These are phyloP conservation scores for Darevskia nairensis DNA, from an alignment of 2,797 vertebrate species.

Conservation along the genomic window DNA sequence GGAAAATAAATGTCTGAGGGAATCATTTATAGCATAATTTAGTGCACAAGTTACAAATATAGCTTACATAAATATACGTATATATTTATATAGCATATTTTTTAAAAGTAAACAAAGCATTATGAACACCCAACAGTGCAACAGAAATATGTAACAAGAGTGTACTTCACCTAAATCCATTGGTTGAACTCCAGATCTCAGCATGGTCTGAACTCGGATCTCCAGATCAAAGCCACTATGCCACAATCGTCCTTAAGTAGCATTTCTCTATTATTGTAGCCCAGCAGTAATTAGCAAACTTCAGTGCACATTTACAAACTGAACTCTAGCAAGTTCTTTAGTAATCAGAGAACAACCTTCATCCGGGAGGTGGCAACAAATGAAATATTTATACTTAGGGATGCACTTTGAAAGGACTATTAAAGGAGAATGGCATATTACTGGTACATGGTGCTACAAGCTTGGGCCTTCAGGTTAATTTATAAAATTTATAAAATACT, in stretches of 20 bases:
- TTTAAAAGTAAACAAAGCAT: neutral
- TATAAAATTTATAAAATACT: too few relatives aligned
- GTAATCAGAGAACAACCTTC: neutral
- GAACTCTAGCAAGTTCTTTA: neutral
- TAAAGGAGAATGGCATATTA: neutral
- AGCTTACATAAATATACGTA: too few relatives aligned
- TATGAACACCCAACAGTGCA: neutral
- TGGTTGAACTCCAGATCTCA: neutral
- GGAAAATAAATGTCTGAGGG: too few relatives aligned
- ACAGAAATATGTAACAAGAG: neutral
- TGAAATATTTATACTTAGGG: neutral
- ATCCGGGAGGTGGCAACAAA: neutral
- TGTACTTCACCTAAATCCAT: neutral
- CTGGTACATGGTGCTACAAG: neutral
- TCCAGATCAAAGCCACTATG: neutral
- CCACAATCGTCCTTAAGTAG: too few relatives aligned
- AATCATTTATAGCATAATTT: neutral
- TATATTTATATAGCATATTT: too few relatives aligned
- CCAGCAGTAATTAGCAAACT: neutral
- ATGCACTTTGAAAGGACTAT: neutral
- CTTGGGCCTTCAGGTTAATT: neutral
- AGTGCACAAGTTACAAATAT: neutral
- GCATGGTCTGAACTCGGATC: neutral
- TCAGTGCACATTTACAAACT: neutral
- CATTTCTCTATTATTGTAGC: neutral